These are phyloP conservation scores for Alfaro cultratus DNA, from an alignment of 2,797 vertebrate species.

Conservation along the genomic window DNA sequence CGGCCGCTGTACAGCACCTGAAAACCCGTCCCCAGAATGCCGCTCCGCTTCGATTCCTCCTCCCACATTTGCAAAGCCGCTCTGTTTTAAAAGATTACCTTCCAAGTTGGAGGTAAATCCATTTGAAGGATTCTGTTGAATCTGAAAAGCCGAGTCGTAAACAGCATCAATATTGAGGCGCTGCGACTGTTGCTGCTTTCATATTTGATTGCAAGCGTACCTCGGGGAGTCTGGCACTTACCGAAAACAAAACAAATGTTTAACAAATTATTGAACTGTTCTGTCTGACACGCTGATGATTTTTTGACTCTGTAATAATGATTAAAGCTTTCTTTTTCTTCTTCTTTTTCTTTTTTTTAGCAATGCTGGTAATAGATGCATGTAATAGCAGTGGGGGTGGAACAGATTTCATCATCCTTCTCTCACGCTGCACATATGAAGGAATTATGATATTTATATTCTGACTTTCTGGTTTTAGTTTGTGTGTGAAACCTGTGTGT, in stretches of 20 bases:
- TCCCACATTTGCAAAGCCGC: constrained; percentile 21
- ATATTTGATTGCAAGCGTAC: constrained; percentile 51
- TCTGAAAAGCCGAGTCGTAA: constrained; percentile 29
- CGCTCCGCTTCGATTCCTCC: neutral
- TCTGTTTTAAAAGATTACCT: constrained; percentile 33
- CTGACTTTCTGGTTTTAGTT: neutral
- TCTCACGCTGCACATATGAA: neutral
- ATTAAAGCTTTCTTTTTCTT: constrained; percentile 15
- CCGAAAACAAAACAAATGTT: constrained; percentile 55
- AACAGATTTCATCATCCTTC: neutral
- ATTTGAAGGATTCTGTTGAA: constrained; percentile 37
- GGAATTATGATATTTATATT: neutral
- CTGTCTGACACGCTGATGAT: constrained; percentile 4
- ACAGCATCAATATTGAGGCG: constrained; percentile 49
- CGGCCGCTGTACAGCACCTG: neutral
- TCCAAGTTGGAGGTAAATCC: constrained; percentile 23
- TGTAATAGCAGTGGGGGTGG: neutral
- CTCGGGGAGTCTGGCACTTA: constrained; percentile 52
- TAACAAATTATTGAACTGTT: constrained; percentile 48
- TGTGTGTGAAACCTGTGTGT: neutral
- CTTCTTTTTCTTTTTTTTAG: neutral
- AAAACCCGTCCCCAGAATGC: neutral
- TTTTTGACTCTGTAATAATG: constrained; percentile 15
- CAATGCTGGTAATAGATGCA: constrained; percentile 10
- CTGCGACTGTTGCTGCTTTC: constrained; percentile 36